Evolutionary conservation across 2,888 invertebrate genomes (phyloP).

Genomic region (Trachelus troglodyta): DNA sequence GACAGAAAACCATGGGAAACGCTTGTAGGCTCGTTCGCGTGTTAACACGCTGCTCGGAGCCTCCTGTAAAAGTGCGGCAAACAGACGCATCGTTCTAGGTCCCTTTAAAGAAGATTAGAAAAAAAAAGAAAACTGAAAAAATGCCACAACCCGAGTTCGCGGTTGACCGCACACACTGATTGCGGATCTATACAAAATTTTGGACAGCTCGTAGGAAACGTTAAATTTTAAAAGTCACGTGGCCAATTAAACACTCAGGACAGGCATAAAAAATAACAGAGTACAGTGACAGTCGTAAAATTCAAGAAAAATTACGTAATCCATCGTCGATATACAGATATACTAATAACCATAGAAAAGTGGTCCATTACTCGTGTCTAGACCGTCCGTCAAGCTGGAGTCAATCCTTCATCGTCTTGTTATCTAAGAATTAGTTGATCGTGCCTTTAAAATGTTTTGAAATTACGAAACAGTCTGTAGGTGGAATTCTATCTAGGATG

Average conservation of each 20-base stretch:
- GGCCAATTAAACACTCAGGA: not conserved
- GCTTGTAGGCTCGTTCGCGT: not conserved
- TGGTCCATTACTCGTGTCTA: conserved; percentile 12
- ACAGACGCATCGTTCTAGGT: not conserved
- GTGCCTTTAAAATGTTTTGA: not conserved
- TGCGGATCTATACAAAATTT: not conserved
- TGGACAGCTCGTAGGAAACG: not conserved
- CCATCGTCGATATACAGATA: not conserved
- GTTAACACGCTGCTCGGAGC: not conserved
- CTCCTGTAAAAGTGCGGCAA: not conserved
- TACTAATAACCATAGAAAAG: not conserved
- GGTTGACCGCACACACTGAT: not conserved
- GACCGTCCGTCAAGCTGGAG: conserved; percentile 7
- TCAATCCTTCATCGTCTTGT: not conserved
- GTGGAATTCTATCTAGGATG: not conserved
- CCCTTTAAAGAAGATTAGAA: not conserved
- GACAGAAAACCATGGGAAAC: not conserved
- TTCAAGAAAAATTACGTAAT: not conserved
- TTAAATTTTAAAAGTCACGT: not conserved
- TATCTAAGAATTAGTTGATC: not conserved
- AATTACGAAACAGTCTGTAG: not conserved
- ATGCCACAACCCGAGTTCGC: not conserved
- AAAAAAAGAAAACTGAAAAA: not conserved
- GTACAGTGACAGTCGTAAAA: not conserved
- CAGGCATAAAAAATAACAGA: not conserved